phyloP scores from a whole-genome alignment of 2,888 invertebrate species.

The Lottia scabra region DNA sequence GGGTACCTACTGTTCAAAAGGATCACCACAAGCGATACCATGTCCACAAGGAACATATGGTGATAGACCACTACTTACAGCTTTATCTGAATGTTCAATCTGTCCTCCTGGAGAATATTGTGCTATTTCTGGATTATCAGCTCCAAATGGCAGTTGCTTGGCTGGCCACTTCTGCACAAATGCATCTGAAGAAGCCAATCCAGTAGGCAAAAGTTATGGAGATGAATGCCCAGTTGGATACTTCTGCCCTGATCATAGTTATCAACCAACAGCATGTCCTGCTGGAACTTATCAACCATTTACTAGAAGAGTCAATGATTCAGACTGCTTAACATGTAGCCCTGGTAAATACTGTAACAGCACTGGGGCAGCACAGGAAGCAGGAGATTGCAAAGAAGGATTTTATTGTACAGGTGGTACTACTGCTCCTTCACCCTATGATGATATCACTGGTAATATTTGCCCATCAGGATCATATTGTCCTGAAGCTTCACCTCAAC shows the following conservation, averaged over 20 bases:
- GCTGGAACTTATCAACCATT: slow-evolving; percentile 63
- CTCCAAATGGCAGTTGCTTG: slow-evolving; percentile 57
- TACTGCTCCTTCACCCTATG: slow-evolving; percentile 50
- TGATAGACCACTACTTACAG: slow-evolving; percentile 50
- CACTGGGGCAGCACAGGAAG: slow-evolving; percentile 49
- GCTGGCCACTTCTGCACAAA: slow-evolving; percentile 63
- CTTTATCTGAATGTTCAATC: slow-evolving; percentile 56
- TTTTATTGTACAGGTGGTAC: slow-evolving; percentile 60
- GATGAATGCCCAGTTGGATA: slow-evolving; percentile 63
- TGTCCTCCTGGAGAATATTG: slow-evolving; percentile 66
- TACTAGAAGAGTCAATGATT: slow-evolving; percentile 41
- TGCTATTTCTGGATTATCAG: slow-evolving; percentile 50
- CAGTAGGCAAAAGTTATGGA: slow-evolving; percentile 57
- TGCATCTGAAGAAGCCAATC: slow-evolving; percentile 57
- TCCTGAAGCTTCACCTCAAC: slow-evolving; percentile 52
- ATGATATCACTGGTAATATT: slow-evolving; percentile 60
- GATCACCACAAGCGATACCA: slow-evolving; percentile 45
- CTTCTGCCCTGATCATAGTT: slow-evolving; percentile 59
- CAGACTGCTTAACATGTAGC: slow-evolving; percentile 58
- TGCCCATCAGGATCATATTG: slow-evolving; percentile 64
- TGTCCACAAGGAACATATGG: slow-evolving; percentile 66
- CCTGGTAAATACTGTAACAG: slow-evolving; percentile 61
- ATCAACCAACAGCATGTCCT: slow-evolving; percentile 56
- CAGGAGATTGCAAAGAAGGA: slow-evolving; percentile 60
- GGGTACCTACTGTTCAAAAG: slow-evolving; percentile 60